Conservation (phyloP, 2,888 invertebrate species). For the Malachius bipustulatus region DNA sequence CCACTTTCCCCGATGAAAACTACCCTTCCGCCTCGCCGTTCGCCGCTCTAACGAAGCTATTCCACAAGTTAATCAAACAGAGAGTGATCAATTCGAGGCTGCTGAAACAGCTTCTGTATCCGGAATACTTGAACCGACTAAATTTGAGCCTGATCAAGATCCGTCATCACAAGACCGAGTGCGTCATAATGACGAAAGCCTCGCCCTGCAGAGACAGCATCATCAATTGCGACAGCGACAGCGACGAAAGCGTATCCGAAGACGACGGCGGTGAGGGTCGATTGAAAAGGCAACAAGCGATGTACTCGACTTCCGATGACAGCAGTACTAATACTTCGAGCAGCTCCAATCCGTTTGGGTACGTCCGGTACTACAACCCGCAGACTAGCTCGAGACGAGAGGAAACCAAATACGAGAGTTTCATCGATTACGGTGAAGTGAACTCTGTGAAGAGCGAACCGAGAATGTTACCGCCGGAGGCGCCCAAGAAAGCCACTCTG, state of each 20-base stretch:
- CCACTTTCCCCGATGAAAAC: slow-evolving; percentile 59
- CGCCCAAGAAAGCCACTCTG: slow-evolving; percentile 28
- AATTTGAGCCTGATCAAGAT: slow-evolving; percentile 43
- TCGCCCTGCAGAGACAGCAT: slow-evolving; percentile 30
- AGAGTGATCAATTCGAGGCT: slow-evolving; percentile 59
- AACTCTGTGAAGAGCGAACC: slow-evolving; percentile 15
- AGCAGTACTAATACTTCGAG: slow-evolving; percentile 42
- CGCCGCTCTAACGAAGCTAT: slow-evolving; percentile 63
- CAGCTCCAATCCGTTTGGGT: slow-evolving; percentile 52
- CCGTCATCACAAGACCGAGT: slow-evolving; percentile 41
- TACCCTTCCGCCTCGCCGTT: slow-evolving; percentile 69
- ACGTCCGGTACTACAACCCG: slow-evolving; percentile 51
- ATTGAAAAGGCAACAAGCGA: slow-evolving; percentile 48
- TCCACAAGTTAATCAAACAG: slow-evolving; percentile 60
- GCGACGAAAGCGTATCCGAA: slow-evolving; percentile 36
- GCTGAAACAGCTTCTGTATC: slow-evolving; percentile 62
- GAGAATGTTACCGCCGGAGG: slow-evolving; percentile 18
- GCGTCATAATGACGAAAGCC: slow-evolving; percentile 32
- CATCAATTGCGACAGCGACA: slow-evolving; percentile 36
- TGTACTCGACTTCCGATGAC: slow-evolving; percentile 35
- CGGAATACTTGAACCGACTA: slow-evolving; percentile 44
- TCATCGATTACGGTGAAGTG: slow-evolving; percentile 39
- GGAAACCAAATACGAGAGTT: slow-evolving; percentile 38
- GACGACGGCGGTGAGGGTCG: slow-evolving; percentile 35
- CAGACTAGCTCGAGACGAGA: slow-evolving; percentile 35